These are phyloP conservation scores for Colostygia pectinataria DNA, from an alignment of 2,888 invertebrate species.

Conservation along the genomic window DNA sequence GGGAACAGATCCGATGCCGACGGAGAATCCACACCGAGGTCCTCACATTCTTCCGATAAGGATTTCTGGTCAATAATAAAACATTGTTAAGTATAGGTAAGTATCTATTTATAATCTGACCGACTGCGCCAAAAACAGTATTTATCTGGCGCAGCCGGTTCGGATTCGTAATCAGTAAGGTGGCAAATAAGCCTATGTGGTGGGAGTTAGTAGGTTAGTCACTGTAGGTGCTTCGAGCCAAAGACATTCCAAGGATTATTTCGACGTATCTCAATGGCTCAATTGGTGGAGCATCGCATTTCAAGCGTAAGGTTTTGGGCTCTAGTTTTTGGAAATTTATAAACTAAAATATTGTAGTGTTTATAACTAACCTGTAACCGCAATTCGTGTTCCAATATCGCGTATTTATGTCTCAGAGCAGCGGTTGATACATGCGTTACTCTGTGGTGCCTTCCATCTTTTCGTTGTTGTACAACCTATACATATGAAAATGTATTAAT, in stretches of 20 bases:
- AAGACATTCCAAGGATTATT: too few relatives aligned
- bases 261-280: too few relatives aligned
- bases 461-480: conserved; percentile 76
- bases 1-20: conserved; percentile 91
- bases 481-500: conserved; percentile 13
- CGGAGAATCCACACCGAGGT: conserved; percentile 90
- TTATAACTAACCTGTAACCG: conserved; percentile 65
- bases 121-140: background rate
- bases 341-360: background rate
- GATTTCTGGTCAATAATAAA: conserved; percentile 84
- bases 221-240: too few relatives aligned
- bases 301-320: too few relatives aligned
- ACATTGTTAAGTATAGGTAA: too few relatives aligned
- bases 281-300: too few relatives aligned
- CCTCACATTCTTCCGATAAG: conserved; percentile 90
- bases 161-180: too few relatives aligned
- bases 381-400: conserved; percentile 75
- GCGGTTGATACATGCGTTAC: conserved; percentile 70
- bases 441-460: conserved; percentile 65
- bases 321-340: too few relatives aligned
- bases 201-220: too few relatives aligned
- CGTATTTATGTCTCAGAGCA: conserved; percentile 75
- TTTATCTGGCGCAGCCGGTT: conserved; percentile 1
- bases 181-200: too few relatives aligned
- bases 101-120: background rate